These are phyloP conservation scores for Agrochola lota DNA, from an alignment of 2,888 invertebrate species.

Conservation along the genomic window DNA sequence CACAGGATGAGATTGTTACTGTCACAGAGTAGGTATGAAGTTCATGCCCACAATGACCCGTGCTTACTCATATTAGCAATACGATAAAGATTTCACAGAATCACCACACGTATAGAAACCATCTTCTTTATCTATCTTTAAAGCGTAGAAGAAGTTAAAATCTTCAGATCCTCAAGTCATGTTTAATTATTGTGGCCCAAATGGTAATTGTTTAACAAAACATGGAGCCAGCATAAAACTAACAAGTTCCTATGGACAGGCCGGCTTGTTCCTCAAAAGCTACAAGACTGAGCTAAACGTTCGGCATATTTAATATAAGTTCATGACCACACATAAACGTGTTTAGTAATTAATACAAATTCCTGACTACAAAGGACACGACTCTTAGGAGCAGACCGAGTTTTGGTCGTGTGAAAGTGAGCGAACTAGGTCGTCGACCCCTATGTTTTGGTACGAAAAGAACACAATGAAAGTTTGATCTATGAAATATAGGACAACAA, in stretches of 20 bases:
- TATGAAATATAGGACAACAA: neutral
- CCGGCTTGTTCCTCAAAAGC: conserved; percentile 19
- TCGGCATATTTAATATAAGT: conserved; percentile 32
- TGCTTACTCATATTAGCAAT: conserved; percentile 47
- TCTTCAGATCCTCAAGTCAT: conserved; percentile 2
- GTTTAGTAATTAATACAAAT: conserved; percentile 56
- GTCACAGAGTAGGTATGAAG: conserved; percentile 61
- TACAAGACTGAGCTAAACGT: conserved; percentile 27
- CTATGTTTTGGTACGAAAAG: conserved; percentile 37
- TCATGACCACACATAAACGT: conserved; percentile 58
- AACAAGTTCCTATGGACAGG: conserved; percentile 10
- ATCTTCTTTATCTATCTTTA: neutral
- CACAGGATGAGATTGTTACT: conserved; percentile 73
- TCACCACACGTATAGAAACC: neutral
- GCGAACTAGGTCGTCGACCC: conserved; percentile 47
- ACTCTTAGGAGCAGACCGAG: conserved; percentile 35
- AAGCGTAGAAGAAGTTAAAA: neutral
- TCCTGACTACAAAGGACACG: conserved; percentile 49
- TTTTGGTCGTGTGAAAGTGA: conserved; percentile 51
- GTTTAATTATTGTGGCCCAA: conserved; percentile 6
- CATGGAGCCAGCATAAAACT: neutral
- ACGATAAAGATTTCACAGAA: conserved; percentile 50
- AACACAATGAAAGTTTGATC: conserved; percentile 37
- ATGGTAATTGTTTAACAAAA: conserved; percentile 1
- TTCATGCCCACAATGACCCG: conserved; percentile 55